Evolutionary conservation across 2,797 vertebrate species (phyloP), one percentile per base, ranked within the genome.

Genomic region (Rhadinocentrus ornatus): DNA sequence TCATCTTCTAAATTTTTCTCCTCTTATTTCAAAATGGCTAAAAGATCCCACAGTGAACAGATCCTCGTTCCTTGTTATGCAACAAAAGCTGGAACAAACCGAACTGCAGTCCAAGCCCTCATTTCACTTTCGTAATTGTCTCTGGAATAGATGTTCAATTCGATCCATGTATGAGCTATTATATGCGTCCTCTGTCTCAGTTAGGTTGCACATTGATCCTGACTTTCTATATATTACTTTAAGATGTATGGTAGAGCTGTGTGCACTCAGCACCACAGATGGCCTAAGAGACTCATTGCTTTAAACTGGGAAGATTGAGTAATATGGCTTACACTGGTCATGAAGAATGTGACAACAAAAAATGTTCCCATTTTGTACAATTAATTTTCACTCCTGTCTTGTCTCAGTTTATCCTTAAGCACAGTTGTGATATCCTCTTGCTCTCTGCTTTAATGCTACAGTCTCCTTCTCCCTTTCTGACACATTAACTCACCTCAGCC

Each of bases 1-100:
- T 48, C 48, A 15, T 48, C 34, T 35, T 80, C 20, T 53, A 71
- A n/a, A 67, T 3, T 70, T 50, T 16, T 31, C 24, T 72, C 15
- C 20, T 65, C 27, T 11, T n/a, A 15, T 66, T 68, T 77, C 13
- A 60, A 77, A 64, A 78, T 52, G 60, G 44, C 77, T 69, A 52
- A 65, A 26, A 20, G 53, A 69, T 62, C 61, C 77, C 61, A 29
- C n/a, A n/a, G n/a, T n/a, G n/a, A n/a, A n/a, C n/a, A n/a, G n/a
- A n/a, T n/a, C 52, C 72, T 68, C 46, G 6, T 37, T 62, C 57
- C 55, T 63, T 61, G 62, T 81, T 84, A 81, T 62, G 7, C 50
- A 78, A 84, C 86, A 84, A 85, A 85, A 83, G 66, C 62, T 75
- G 66, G 62, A 78, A 79, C 46, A 83, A 54, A 68, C 26, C 61